A percentile compares a stretch with the other conserved stretches of the same genome.
phyloP scores from a whole-genome alignment of 1,140 invertebrate species.

The Luehdorfia chinensis region DNA sequence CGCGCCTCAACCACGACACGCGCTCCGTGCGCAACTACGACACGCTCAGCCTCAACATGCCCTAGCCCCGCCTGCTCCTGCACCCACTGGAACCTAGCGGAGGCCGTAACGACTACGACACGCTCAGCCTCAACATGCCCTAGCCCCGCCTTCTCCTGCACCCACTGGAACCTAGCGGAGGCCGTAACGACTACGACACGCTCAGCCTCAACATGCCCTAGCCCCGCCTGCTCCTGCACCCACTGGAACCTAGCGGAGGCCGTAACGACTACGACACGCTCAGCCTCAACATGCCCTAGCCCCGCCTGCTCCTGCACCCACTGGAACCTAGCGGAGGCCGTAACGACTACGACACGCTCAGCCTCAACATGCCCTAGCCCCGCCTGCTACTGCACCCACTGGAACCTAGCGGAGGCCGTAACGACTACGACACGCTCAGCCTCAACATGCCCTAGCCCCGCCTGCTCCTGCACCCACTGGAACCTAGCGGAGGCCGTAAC shows the following conservation, averaged over 20 bases:
- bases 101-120: constrained; percentile 62
- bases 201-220: constrained; percentile 68
- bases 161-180: too few relatives aligned
- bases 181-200: constrained; percentile 59
- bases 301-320: too few relatives aligned
- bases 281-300: constrained; percentile 63
- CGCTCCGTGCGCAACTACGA: constrained; percentile 62
- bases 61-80: too few relatives aligned
- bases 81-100: too few relatives aligned
- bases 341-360: constrained; percentile 62
- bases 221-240: too few relatives aligned
- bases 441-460: constrained; percentile 64
- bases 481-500: too few relatives aligned
- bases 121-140: constrained; percentile 65
- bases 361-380: constrained; percentile 63
- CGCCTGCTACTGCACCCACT: too few relatives aligned
- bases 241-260: too few relatives aligned
- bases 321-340: too few relatives aligned
- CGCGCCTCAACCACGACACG: constrained; percentile 48
- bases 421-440: constrained; percentile 62
- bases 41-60: constrained; percentile 65
- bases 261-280: constrained; percentile 63
- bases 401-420: too few relatives aligned
- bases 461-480: too few relatives aligned
- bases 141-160: too few relatives aligned